A percentile compares a stretch with the other conserved stretches of the same genome.
Evolutionary conservation across 1,140 invertebrate genomes (phyloP).

Genomic region (Glossosoma conforme): DNA sequence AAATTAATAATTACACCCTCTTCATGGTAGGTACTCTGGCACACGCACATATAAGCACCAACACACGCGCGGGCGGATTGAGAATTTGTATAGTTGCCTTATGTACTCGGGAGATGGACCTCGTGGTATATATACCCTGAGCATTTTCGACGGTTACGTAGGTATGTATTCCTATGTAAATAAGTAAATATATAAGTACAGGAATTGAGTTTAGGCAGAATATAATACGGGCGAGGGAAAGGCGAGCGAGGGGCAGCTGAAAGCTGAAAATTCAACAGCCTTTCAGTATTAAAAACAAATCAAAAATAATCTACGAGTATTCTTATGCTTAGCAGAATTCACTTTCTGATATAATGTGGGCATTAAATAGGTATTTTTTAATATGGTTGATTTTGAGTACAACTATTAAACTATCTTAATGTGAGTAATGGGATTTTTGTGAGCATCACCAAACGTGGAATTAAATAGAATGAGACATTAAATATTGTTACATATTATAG

Average conservation of each 20-base stretch:
- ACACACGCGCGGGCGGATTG: constrained; percentile 1
- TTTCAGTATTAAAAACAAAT: no score
- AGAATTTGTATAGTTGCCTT: constrained; percentile 8
- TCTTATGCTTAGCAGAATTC: no score
- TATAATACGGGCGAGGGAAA: constrained; percentile 6
- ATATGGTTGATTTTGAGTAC: no score
- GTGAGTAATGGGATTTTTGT: no score
- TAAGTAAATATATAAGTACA: constrained; percentile 27
- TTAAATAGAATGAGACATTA: no score
- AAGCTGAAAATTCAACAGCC: neutral
- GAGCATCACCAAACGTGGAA: no score
- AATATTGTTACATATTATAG: no score
- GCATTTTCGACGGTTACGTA: constrained; percentile 4
- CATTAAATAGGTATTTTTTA: no score
- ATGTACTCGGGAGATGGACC: constrained; percentile 12
- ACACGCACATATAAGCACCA: neutral
- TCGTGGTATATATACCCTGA: constrained; percentile 2
- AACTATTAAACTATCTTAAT: no score
- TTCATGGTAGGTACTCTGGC: neutral
- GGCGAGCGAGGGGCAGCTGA: constrained; percentile 6
- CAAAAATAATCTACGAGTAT: no score
- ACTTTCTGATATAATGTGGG: no score
- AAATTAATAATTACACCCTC: constrained; percentile 8
- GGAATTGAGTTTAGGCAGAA: constrained; percentile 24
- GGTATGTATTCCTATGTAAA: constrained; percentile 21